phyloP scores from a whole-genome alignment of 2,113 vertebrate species.

The Chaetodon trifascialis region DNA sequence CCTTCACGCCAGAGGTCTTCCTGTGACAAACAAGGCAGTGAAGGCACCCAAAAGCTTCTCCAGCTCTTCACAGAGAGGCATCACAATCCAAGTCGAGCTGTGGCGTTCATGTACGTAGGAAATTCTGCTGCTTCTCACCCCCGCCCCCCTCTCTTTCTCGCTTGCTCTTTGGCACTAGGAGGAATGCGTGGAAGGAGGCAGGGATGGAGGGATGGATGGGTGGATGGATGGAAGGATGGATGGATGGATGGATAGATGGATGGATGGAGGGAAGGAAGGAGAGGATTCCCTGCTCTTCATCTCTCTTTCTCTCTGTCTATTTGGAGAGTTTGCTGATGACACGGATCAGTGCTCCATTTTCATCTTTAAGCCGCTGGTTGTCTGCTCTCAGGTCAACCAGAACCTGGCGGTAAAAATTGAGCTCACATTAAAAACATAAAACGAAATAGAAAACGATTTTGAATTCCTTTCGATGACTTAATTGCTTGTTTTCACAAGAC shows the following conservation, averaged over 20 bases:
- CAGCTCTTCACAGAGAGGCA: constrained; percentile 66
- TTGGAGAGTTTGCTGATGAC: constrained; percentile 99
- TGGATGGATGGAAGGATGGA: no score
- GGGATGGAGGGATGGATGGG: no score
- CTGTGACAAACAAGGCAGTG: constrained; percentile 57
- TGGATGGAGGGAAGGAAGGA: constrained; percentile 21
- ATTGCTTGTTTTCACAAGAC: neutral
- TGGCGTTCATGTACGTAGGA: constrained; percentile 63
- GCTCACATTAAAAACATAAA: constrained; percentile 24
- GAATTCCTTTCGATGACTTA: neutral
- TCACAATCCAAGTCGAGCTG: constrained; percentile 69
- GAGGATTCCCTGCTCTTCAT: constrained; percentile 67
- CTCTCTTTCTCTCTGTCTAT: constrained; percentile 78
- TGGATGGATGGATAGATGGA: constrained; percentile 47
- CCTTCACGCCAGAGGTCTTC: constrained; percentile 31
- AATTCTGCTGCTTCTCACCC: constrained; percentile 59
- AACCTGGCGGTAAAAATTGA: constrained; percentile 83
- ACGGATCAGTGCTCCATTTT: constrained; percentile 97
- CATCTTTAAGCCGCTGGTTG: constrained; percentile 98
- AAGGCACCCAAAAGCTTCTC: constrained; percentile 72
- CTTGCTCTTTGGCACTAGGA: constrained; percentile 84
- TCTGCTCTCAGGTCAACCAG: constrained; percentile 95
- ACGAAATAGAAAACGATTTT: neutral
- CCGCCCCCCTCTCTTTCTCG: constrained; percentile 3
- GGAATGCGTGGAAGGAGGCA: constrained; percentile 72